Base-by-base conservation (phyloP, 2,888 invertebrate genomes). In the Cyrtodaria siliqua region DNA sequence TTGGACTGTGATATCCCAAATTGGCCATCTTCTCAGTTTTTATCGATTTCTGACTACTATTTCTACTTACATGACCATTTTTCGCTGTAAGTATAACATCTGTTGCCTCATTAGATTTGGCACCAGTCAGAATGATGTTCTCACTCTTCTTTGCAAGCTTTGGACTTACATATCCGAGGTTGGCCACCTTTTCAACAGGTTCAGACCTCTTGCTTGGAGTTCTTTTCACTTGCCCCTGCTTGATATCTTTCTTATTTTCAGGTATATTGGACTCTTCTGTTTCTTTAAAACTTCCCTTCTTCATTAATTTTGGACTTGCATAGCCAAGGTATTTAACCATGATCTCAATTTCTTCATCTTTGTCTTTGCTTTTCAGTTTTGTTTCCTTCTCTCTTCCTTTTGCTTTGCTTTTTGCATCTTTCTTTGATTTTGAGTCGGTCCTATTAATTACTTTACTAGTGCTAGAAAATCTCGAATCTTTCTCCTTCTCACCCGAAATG, bases 281-380 rank as follows among this genome's bases (percentile, higher is more conserved):
- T 4, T 60, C 27, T n/a, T 57, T 42, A 12, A 14, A 20, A 9
- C 9, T 50, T 6, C n/a, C 56, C 29, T 72, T 72, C 44, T 40
- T 74, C 24, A 42, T 12, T 42, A 74, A 26, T 50, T 61, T 74
- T 18, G 67, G 67, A 57, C 74, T 63, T 38, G 52, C 27, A 60
- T 69, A 69, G 26, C 75, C 69, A 50, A 74, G 57, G 26, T 74
- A 59, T 59, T 71, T 71, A 40, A 64, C 57, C 68, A 74, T 68
- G 16, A 50, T 26, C 20, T 56, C 62, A 16, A 62, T 42, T 59
- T 74, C 62, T 16, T 55, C 38, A 24, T 62, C 60, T 29, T 68
- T 38, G 24, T 3, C 24, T 44, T 60, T 12, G 47, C 4, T 4
- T 20, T 6, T 47, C 47, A 47, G 16, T 47, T 16, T 47, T 16